Conservation (phyloP, 2,888 invertebrate species). For the Pycnomerus fuliginosus region DNA sequence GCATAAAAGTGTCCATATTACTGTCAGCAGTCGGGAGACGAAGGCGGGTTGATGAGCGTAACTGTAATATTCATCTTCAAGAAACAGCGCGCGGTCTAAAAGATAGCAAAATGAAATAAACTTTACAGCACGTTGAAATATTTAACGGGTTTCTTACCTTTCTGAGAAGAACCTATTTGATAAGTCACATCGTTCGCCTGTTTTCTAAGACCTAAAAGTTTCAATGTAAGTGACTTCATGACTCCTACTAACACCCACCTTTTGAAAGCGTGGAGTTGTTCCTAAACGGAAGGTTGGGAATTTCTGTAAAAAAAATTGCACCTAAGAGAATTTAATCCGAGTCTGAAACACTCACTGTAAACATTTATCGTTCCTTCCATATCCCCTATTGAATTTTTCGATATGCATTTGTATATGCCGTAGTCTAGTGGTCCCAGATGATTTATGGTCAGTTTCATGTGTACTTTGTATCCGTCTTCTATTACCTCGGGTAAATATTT, state of each 20-base stretch:
- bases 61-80: constrained; percentile 37
- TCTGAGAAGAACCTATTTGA: constrained; percentile 27
- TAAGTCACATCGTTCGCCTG: constrained; percentile 26
- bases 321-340: constrained; percentile 3
- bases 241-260: too few species aligned
- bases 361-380: constrained; percentile 72
- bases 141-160: constrained; percentile 30
- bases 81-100: constrained; percentile 34
- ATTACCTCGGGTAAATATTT: constrained; percentile 68
- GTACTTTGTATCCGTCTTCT: constrained; percentile 69
- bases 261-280: too few species aligned
- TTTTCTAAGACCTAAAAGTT: constrained; percentile 15
- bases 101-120: constrained; percentile 28
- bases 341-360: constrained; percentile 60
- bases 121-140: constrained; percentile 24
- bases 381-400: constrained; percentile 71
- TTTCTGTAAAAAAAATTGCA: constrained; percentile 13
- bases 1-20: constrained; percentile 20
- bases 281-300: constrained; percentile 18
- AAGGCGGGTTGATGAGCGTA: constrained; percentile 29
- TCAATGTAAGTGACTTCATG: too few species aligned
- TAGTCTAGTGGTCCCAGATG: constrained; percentile 62
- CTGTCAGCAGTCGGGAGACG: constrained; percentile 20
- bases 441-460: constrained; percentile 66
- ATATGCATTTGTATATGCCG: constrained; percentile 70